Base-by-base conservation (phyloP, 1,140 invertebrate species). In the Procambarus clarkii region DNA sequence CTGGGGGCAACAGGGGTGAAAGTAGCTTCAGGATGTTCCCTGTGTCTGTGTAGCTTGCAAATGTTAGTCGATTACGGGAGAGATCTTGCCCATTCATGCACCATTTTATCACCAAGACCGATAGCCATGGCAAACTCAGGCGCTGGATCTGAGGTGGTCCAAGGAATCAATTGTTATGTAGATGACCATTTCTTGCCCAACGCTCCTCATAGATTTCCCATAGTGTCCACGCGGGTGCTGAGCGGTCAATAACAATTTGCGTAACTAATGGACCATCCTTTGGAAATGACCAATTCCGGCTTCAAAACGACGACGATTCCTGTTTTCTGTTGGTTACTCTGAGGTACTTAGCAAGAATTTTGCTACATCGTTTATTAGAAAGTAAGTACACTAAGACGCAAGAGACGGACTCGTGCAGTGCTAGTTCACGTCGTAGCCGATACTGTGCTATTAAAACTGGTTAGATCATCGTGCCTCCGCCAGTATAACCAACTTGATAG, bases 181-280 rank as follows among this genome's bases (percentile, higher is more conserved):
- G 87, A 89, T 89, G 64, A 76, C 77, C 86, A 71, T 81, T 81
- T 74, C 87, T 82, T 82, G 71, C 87, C 79, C 69, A 21, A 24
- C 54, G 13, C 50, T 74, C 87, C 21, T 82, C 87, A 89, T 89
- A 89, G 87, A 89, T 89, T 89, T 82, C 87, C 87, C 80, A 81
- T 89, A 89, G 76, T 74, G 79, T 89, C 71, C 79, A 89, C 79
- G 87, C 87, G 79, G 80, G 46, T 79, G 79, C 48, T 76, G 60
- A 54, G 54, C 87, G 79, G 44, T 76, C 87, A 74, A 82, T 82
- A 82, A 89, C 87, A 89, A 89, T 89, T 89, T 89, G 87, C 87
- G 87, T 89, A 89, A 89, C 87, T 81, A 89, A 89, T 89, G 87
- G 87, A 81, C 87, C 87, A 89, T 89, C 80, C 64, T 79, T 81